Evolutionary conservation across 2,113 vertebrate species (phyloP), one percentile per base, ranked within the genome.

Genomic region (Galbula dea): DNA sequence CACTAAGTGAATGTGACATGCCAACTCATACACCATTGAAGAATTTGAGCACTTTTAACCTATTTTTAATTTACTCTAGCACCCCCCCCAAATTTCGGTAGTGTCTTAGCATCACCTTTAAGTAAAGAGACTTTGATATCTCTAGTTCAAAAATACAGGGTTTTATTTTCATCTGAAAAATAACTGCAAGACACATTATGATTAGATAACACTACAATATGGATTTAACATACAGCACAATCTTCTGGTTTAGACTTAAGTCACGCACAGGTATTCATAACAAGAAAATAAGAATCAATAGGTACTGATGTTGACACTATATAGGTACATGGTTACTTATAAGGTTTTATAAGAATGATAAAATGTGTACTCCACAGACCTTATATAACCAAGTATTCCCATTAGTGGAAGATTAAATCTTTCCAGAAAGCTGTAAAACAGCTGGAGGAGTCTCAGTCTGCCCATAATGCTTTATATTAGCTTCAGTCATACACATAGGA

Each of bases 121-220:
- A 90, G 94, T 88, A 94, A 69, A 90, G 37, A 96, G n/a, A n/a
- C 43, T 61, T 91, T 91, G 76, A 91, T 88, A 27, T 29, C 68
- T 51, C 45, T 78, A 89, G 32, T 93, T 96, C 54, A 91, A 96
- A 94, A 62, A 49, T 85, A n/a, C n/a, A n/a, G 79, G 80, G 88
- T 88, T 94, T 83, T 84, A 36, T 94, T 95, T 93, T 93, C 52
- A 86, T 84, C 62, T 88, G 78, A 86, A 88, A 92, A 97, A 93
- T 86, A 84, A 94, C 92, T 43, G 39, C 66, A 76, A 94, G 48
- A 48, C 52, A 88, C 87, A 73, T 88, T 65, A 81, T 94, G 69
- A 91, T 49, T 66, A 83, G 83, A 87, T 85, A 95, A 97, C 90
- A n/a, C 45, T 78, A 73, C 19, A 46, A 94, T 73, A 65, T 80